Conservation (phyloP, 1,140 invertebrate species). For the Brachionus sp. region DNA sequence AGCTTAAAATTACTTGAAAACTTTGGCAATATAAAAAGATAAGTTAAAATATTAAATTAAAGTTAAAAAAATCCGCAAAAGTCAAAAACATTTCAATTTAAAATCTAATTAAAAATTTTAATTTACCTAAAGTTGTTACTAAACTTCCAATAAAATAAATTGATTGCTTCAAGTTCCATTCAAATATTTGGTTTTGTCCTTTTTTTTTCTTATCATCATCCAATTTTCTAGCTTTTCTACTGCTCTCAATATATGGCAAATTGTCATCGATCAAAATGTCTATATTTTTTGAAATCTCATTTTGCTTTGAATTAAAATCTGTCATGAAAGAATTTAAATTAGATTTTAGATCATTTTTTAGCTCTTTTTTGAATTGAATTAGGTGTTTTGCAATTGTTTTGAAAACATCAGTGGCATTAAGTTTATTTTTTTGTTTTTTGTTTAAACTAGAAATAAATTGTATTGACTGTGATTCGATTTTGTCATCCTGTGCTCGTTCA, state of each 20-base stretch:
- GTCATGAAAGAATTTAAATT: constrained; percentile 2
- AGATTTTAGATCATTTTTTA: background rate
- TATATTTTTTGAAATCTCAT: background rate
- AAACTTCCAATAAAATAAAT: constrained; percentile 42
- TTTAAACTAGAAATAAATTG: background rate
- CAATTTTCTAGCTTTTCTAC: background rate
- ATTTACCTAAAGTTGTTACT: constrained; percentile 23
- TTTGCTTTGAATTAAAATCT: background rate
- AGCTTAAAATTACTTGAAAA: too few species aligned
- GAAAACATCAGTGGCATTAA: background rate
- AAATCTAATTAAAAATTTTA: background rate
- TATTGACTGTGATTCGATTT: background rate
- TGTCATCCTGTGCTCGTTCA: background rate
- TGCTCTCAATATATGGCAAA: background rate
- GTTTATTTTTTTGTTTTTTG: constrained; percentile 1
- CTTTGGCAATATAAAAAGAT: too few species aligned
- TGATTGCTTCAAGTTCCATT: background rate
- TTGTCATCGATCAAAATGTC: background rate
- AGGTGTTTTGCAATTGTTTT: constrained; percentile 15
- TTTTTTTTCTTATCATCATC: background rate
- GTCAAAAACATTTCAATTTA: background rate
- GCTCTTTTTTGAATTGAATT: background rate
- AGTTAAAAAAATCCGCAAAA: background rate
- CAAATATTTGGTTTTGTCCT: background rate
- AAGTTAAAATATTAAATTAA: too few species aligned